Conservation (phyloP, 2,113 vertebrate species). For the Patagioenas fasciata region DNA sequence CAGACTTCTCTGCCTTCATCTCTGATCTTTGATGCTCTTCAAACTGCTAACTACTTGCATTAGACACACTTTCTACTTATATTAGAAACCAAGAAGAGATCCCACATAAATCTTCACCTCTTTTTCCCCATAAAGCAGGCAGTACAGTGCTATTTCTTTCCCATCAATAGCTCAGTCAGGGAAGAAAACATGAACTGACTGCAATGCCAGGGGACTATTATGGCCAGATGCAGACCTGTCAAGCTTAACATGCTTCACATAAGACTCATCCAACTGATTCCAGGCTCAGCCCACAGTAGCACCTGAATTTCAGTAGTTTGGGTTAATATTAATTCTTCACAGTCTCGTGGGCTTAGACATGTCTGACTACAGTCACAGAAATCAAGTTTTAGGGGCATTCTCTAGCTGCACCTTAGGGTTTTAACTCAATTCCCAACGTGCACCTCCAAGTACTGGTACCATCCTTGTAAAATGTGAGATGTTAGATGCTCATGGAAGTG, state of each 20-base stretch:
- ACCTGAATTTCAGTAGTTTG: not conserved
- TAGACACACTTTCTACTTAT: not conserved
- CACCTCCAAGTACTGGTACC: not conserved
- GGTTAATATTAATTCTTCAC: not conserved
- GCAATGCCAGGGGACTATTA: not conserved
- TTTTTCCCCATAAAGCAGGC: not conserved
- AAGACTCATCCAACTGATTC: not conserved
- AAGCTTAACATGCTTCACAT: not conserved
- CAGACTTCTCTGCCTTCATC: not conserved
- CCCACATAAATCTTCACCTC: not conserved
- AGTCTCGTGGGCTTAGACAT: not conserved
- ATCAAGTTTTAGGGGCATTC: not conserved
- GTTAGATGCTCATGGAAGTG: not conserved
- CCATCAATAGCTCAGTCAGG: not conserved
- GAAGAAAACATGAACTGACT: not conserved
- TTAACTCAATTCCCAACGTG: not conserved
- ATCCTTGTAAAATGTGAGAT: not conserved
- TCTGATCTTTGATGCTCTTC: not conserved
- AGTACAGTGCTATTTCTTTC: not conserved
- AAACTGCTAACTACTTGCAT: not conserved
- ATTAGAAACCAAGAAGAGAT: not conserved
- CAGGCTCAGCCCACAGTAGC: not conserved
- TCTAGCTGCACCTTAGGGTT: not conserved
- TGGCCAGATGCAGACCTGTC: not conserved
- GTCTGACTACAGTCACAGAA: not conserved